Percentiles rank a stretch among this genome's conserved stretches.
These are phyloP conservation scores for Dyspetes luteomarginatus DNA, from an alignment of 2,888 invertebrate species.

Conservation along the genomic window DNA sequence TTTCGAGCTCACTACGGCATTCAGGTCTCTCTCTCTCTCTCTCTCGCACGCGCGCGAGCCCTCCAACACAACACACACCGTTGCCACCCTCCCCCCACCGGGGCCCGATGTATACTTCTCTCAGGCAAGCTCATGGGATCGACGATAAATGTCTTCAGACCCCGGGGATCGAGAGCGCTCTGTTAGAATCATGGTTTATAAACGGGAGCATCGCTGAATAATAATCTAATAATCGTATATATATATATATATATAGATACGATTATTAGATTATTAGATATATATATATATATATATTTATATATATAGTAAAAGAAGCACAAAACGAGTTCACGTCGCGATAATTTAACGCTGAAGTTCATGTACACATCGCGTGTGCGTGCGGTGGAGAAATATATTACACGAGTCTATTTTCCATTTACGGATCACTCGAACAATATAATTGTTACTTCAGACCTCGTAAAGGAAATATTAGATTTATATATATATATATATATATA, in stretches of 20 bases:
- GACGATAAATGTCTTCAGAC: constrained; percentile 59
- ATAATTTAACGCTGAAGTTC: constrained; percentile 37
- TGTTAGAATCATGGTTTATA: constrained; percentile 52
- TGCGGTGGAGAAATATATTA: background rate
- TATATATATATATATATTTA: too few relatives aligned
- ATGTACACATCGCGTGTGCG: background rate
- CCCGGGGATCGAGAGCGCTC: constrained; percentile 51
- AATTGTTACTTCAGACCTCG: background rate
- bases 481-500: too few relatives aligned
- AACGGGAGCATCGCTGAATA: constrained; percentile 65
- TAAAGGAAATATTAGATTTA: background rate
- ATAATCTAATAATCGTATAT: constrained; percentile 59
- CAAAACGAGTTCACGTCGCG: constrained; percentile 55
- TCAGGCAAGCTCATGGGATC: constrained; percentile 36
- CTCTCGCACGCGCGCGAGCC: background rate
- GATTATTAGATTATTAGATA: too few relatives aligned
- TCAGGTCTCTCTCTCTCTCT: background rate
- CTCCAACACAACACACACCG: background rate
- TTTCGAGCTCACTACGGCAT: too few relatives aligned
- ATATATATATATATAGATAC: background rate
- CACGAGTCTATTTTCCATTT: background rate
- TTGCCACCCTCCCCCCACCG: constrained; percentile 18
- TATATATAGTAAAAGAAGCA: too few relatives aligned
- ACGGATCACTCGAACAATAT: background rate
- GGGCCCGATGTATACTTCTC: constrained; percentile 22